Evolutionary conservation across 2,113 vertebrate genomes (phyloP).

Genomic region (Zosterops lateralis): DNA sequence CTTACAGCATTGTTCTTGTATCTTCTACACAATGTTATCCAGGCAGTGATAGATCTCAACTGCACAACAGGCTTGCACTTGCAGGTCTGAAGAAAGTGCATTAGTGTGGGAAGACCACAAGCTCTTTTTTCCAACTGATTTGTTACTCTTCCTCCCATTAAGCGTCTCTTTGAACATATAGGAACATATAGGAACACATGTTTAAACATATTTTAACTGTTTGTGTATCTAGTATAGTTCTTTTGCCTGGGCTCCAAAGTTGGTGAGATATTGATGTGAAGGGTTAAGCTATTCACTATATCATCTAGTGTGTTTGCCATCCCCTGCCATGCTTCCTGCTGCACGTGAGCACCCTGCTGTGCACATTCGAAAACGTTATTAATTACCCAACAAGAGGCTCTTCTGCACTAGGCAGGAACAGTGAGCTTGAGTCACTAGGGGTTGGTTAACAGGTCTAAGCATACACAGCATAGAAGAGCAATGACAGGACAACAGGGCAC

Average conservation of each 20-base stretch:
- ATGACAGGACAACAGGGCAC: background rate
- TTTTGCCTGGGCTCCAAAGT: background rate
- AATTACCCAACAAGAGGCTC: background rate
- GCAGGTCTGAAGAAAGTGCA: background rate
- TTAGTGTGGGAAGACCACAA: background rate
- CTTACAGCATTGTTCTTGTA: background rate
- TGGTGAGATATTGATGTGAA: background rate
- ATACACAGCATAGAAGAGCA: background rate
- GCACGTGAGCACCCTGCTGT: background rate
- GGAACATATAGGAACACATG: background rate
- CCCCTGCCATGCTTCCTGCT: background rate
- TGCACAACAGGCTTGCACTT: background rate
- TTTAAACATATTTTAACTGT: background rate
- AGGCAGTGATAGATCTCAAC: background rate
- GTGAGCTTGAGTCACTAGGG: background rate
- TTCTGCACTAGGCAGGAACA: background rate
- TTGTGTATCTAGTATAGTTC: background rate
- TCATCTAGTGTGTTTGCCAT: background rate
- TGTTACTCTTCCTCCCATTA: background rate
- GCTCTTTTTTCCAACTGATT: background rate
- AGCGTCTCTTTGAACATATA: background rate
- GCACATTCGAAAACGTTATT: background rate
- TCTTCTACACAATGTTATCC: background rate
- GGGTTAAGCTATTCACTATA: background rate
- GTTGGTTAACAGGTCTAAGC: background rate